Percentiles rank a stretch among this genome's conserved stretches.
Evolutionary conservation across 1,140 invertebrate genomes (phyloP).

Genomic region (Spodoptera frugiperda): DNA sequence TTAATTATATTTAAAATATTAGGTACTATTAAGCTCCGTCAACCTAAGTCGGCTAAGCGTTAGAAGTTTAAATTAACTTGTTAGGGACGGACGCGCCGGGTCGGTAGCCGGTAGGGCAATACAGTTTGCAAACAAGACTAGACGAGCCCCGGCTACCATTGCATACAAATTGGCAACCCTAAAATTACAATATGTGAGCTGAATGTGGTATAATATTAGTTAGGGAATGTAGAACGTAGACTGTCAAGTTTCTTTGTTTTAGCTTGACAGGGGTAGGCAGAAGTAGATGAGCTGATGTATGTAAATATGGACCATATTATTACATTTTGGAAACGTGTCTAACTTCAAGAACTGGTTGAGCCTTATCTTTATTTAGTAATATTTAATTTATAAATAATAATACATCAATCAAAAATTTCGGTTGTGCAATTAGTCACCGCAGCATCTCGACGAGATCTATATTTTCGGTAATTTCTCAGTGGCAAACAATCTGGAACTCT

Average conservation of each 20-base stretch:
- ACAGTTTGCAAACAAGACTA: conserved; percentile 69
- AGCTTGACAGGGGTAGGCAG: not conserved
- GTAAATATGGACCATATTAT: no score
- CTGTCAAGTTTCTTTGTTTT: not conserved
- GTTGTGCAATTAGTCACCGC: no score
- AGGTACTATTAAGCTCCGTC: conserved; percentile 71
- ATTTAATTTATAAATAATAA: no score
- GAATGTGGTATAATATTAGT: conserved; percentile 42
- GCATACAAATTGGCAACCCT: conserved; percentile 72
- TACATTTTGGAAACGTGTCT: no score
- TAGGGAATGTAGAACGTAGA: not conserved
- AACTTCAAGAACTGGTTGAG: no score
- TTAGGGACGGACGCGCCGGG: conserved; percentile 60
- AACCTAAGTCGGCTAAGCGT: conserved; percentile 74
- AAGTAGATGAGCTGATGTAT: no score
- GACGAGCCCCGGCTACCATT: conserved; percentile 59
- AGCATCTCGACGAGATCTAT: no score
- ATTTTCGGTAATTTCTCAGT: no score
- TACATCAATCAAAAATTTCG: no score
- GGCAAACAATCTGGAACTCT: no score
- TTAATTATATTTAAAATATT: conserved; percentile 70
- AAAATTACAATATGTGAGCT: conserved; percentile 55
- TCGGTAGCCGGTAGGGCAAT: conserved; percentile 54
- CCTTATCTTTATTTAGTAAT: no score
- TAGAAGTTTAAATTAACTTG: conserved; percentile 81